These are phyloP conservation scores for Marisa cornuarietis DNA, from an alignment of 1,140 invertebrate species.

Conservation along the genomic window DNA sequence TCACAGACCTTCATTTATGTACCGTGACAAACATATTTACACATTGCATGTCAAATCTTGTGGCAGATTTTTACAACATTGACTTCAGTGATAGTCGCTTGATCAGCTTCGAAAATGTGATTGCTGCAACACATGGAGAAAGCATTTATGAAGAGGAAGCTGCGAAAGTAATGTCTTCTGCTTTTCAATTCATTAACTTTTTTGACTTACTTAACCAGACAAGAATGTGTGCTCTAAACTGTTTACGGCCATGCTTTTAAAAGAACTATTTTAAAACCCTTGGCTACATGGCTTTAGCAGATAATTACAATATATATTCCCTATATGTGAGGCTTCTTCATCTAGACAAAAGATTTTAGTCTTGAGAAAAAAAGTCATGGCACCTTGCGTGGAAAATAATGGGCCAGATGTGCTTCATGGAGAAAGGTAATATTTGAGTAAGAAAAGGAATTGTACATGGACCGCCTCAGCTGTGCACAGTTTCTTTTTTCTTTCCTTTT, in stretches of 20 bases:
- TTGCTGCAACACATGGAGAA: neutral
- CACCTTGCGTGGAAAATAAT: no score
- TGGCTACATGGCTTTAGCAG: neutral
- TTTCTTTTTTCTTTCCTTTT: no score
- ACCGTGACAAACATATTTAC: no score
- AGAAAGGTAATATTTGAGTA: no score
- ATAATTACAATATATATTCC: neutral
- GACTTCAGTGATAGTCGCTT: slow-evolving; percentile 19
- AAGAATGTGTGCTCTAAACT: neutral
- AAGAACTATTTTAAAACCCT: neutral
- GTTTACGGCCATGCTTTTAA: neutral
- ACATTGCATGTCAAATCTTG: neutral
- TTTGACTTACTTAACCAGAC: neutral
- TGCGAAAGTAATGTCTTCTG: slow-evolving; percentile 22
- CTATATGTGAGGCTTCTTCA: no score
- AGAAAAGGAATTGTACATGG: no score
- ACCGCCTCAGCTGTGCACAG: no score
- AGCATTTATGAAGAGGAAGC: slow-evolving; percentile 20
- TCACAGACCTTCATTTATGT: no score
- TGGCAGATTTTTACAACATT: slow-evolving; percentile 26
- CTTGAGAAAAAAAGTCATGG: no score
- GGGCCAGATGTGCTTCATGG: no score
- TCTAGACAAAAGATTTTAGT: no score
- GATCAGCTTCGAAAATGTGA: slow-evolving; percentile 21
- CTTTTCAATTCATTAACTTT: neutral